Conservation (phyloP, 2,113 vertebrate species). For the Cynocephalus volans region DNA sequence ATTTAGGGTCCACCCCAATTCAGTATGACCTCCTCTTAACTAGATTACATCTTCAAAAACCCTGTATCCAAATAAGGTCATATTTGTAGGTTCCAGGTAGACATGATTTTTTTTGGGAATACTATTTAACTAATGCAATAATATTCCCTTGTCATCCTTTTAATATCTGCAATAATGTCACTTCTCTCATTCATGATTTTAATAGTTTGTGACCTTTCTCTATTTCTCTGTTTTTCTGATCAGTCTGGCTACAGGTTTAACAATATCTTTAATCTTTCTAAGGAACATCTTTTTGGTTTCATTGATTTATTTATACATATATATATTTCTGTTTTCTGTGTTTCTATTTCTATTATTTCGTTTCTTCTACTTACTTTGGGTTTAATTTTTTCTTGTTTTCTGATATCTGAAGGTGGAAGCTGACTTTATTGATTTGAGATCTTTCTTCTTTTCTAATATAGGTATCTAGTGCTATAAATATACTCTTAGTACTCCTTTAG, state of each 20-base stretch:
- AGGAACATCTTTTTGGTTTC: not conserved
- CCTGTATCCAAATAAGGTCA: not conserved
- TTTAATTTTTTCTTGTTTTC: constrained; percentile 17
- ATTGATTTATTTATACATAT: not conserved
- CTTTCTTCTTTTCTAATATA: not conserved
- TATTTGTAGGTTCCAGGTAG: not conserved
- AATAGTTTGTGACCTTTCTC: not conserved
- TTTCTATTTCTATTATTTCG: constrained; percentile 12
- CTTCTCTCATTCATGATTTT: not conserved
- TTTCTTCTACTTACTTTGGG: constrained; percentile 31
- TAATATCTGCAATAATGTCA: not conserved
- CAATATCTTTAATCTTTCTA: not conserved
- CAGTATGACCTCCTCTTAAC: not conserved
- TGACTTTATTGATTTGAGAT: not conserved
- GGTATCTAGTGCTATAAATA: not conserved
- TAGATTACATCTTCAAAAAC: not conserved
- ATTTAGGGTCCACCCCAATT: not conserved
- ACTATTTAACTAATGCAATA: not conserved
- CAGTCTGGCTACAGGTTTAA: not conserved
- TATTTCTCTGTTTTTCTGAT: too few relatives aligned
- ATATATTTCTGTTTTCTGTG: not conserved
- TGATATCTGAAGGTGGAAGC: not conserved
- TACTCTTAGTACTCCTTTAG: not conserved
- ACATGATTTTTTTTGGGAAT: not conserved
- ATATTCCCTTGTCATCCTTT: not conserved